Evolutionary conservation across 2,888 invertebrate genomes (phyloP).

Genomic region (Epinotia bilunana): DNA sequence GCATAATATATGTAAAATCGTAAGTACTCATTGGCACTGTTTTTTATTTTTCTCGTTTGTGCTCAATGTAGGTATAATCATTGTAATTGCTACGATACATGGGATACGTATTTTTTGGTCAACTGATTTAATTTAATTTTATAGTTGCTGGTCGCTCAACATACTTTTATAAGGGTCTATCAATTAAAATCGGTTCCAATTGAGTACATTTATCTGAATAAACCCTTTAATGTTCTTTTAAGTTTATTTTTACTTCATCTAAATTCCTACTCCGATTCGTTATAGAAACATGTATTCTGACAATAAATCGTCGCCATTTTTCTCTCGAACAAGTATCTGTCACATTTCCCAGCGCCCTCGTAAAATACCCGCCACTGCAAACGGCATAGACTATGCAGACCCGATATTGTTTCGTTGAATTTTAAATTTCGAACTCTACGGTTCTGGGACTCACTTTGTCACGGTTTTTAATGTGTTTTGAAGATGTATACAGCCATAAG

Average conservation of each 20-base stretch:
- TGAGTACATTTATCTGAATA: too few species aligned
- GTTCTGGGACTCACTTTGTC: slow-evolving; percentile 4
- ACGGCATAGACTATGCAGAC: slow-evolving; percentile 40
- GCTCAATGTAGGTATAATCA: too few species aligned
- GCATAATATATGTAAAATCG: too few species aligned
- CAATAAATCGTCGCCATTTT: slow-evolving; percentile 39
- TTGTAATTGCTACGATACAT: too few species aligned
- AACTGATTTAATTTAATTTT: too few species aligned
- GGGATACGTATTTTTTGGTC: too few species aligned
- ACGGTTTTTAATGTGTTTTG: slow-evolving; percentile 5
- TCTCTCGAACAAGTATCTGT: slow-evolving; percentile 42
- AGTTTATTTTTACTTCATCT: not conserved
- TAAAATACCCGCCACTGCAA: slow-evolving; percentile 41
- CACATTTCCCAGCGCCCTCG: slow-evolving; percentile 42
- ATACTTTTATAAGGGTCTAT: too few species aligned
- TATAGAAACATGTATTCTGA: slow-evolving; percentile 39
- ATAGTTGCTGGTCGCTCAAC: too few species aligned
- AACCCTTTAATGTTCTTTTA: too few species aligned
- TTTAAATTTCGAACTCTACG: slow-evolving; percentile 42
- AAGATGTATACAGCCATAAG: not conserved
- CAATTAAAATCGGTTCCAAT: too few species aligned
- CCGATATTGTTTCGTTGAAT: slow-evolving; percentile 46
- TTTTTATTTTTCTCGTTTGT: too few species aligned
- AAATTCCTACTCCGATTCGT: slow-evolving; percentile 16
- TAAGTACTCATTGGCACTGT: too few species aligned